Conservation (phyloP, 2,797 vertebrate species). For the Pseudochirops corinnae region DNA sequence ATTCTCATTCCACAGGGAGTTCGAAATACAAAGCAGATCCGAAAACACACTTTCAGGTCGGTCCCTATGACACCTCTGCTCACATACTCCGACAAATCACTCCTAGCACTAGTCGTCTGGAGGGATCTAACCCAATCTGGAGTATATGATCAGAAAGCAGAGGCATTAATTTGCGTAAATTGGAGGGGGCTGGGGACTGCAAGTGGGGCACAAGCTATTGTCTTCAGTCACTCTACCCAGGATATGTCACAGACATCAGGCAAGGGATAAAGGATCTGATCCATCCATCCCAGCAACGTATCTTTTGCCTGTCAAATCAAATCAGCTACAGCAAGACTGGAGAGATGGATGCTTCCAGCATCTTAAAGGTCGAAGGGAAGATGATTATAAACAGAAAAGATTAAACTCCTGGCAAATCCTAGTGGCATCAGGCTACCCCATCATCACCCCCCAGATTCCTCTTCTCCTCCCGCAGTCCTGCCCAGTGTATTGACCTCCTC, state of each 20-base stretch:
- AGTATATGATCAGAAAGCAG: background rate
- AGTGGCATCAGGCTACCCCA: background rate
- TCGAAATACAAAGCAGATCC: background rate
- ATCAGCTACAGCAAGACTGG: background rate
- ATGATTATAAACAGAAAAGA: background rate
- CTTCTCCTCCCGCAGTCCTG: background rate
- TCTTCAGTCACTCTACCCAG: background rate
- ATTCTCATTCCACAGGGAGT: background rate
- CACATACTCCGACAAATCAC: background rate
- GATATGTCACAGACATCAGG: constrained; percentile 14
- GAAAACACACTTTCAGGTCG: background rate
- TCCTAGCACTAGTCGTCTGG: no score
- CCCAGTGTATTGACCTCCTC: background rate
- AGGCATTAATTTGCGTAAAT: background rate
- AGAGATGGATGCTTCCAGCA: background rate
- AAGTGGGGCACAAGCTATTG: background rate
- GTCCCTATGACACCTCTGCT: background rate
- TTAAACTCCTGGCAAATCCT: background rate
- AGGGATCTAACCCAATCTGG: background rate
- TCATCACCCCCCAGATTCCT: background rate
- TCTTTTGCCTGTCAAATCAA: constrained; percentile 39
- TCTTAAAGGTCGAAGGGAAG: constrained; percentile 44
- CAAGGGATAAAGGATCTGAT: background rate
- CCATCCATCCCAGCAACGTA: background rate
- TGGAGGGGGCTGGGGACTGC: background rate